These are phyloP conservation scores for Peromyscus polionotus DNA, from an alignment of 2,113 vertebrate species.

Conservation along the genomic window DNA sequence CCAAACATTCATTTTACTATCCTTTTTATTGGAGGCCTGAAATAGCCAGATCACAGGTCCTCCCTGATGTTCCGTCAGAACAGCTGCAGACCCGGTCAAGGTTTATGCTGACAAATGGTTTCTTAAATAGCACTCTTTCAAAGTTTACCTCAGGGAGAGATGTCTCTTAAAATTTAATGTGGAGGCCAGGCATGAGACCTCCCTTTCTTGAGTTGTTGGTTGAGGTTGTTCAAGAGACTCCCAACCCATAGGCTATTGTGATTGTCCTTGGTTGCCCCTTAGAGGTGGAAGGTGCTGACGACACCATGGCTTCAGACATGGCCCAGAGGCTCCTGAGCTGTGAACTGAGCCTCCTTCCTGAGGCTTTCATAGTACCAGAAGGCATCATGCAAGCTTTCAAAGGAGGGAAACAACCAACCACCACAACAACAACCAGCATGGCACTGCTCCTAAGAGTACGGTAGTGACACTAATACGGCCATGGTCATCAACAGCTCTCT, in stretches of 20 bases:
- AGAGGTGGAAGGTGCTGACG: neutral
- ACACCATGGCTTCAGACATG: neutral
- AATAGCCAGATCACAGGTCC: conserved; percentile 72
- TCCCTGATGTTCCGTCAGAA: conserved; percentile 61
- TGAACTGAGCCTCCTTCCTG: neutral
- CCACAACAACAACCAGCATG: neutral
- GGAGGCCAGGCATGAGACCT: neutral
- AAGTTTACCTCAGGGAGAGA: conserved; percentile 2
- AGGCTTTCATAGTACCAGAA: neutral
- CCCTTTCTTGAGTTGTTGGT: neutral
- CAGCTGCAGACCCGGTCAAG: neutral
- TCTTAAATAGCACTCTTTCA: conserved; percentile 37
- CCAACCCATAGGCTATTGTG: neutral
- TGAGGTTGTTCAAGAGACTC: neutral
- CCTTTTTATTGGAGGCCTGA: conserved; percentile 81
- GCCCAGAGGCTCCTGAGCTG: neutral
- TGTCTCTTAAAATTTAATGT: conserved; percentile 24
- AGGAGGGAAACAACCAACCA: neutral
- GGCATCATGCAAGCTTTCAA: neutral
- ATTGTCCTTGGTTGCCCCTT: neutral
- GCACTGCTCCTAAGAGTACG: neutral
- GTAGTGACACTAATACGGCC: neutral
- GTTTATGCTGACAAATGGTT: conserved; percentile 26
- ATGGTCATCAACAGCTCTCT: neutral
- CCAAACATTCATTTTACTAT: conserved; percentile 83